Evolutionary conservation across 2,113 vertebrate genomes (phyloP), one percentile per base, ranked within the genome.

Genomic region (Oreochromis niloticus): DNA sequence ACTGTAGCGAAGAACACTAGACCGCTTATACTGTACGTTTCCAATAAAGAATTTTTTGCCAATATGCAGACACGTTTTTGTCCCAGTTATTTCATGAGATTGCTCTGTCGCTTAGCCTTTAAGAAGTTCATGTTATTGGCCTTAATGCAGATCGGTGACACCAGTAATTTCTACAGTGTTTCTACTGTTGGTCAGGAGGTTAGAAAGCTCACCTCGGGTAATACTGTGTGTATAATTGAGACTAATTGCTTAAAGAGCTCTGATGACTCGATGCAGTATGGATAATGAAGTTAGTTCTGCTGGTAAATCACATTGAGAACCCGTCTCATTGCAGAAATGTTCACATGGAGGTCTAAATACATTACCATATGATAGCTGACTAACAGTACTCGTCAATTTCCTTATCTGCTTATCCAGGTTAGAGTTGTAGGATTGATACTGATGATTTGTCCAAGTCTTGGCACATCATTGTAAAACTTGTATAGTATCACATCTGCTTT

Each of bases 41-140:
- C 71, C 87, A 92, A 92, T 94, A 92, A 94, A 95, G 32, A 36
- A 3, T 13, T 19, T 19, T 30, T 75, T 4, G 9, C 17, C 2
- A 5, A 39, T 19, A 9, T 9, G n/a, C 3, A 75, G 24, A 75
- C 9, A 36, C 4, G 0, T 66, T 19, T 1, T n/a, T 6, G 9
- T 63, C 1, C 22, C 59, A 36, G 59, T 63, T 63, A 63, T 63
- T 63, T 63, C 0, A 2, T 36, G 16, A 63, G 59, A 63, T 4
- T 59, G 24, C 56, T 30, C 56, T 56, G 55, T 56, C 2, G 55
- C 55, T 56, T 27, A 27, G 27, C 27, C 27, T 27, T 3, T 30
- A 30, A 30, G 30, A 30, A 30, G 30, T 30, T 30, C 27, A 27
- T 30, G 30, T 30, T 30, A 30, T 30, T 30, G 30, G 30, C 30